A percentile compares a stretch with the other conserved stretches of the same genome.
phyloP scores from a whole-genome alignment of 2,888 invertebrate species.

The Pteria penguin region DNA sequence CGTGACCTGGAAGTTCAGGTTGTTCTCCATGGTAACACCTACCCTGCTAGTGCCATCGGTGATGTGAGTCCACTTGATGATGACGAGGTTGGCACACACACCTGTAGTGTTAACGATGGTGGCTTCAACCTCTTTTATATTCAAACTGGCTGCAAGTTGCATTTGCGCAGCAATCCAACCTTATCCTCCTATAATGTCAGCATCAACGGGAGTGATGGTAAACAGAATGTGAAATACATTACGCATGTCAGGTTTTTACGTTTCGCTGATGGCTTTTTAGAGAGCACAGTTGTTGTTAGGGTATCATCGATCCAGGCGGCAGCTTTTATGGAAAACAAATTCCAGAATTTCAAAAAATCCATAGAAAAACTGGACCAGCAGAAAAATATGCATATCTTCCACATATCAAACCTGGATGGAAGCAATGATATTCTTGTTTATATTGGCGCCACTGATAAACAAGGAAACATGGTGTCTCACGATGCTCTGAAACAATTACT shows the following conservation, averaged over 20 bases:
- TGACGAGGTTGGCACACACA: slow-evolving; percentile 93
- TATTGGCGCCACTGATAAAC: slow-evolving; percentile 81
- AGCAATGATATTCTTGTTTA: slow-evolving; percentile 57
- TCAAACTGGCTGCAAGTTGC: slow-evolving; percentile 89
- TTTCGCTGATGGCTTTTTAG: slow-evolving; percentile 90
- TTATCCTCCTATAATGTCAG: slow-evolving; percentile 83
- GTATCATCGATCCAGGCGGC: slow-evolving; percentile 87
- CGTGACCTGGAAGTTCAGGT: slow-evolving; percentile 90
- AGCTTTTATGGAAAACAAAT: slow-evolving; percentile 88
- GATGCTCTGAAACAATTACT: slow-evolving; percentile 49
- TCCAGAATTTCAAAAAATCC: slow-evolving; percentile 87
- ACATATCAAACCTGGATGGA: slow-evolving; percentile 20
- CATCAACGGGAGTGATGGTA: slow-evolving; percentile 93
- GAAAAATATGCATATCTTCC: slow-evolving; percentile 43
- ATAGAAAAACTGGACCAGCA: slow-evolving; percentile 84
- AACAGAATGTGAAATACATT: slow-evolving; percentile 91
- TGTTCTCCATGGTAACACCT: slow-evolving; percentile 82
- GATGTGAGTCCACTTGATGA: slow-evolving; percentile 95
- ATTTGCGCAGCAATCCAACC: slow-evolving; percentile 81
- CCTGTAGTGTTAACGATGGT: slow-evolving; percentile 83
- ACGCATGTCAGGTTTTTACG: slow-evolving; percentile 90
- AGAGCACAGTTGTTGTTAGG: slow-evolving; percentile 89
- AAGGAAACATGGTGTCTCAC: slow-evolving; percentile 82
- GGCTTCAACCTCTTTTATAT: slow-evolving; percentile 82
- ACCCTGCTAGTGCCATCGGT: slow-evolving; percentile 90